These are phyloP conservation scores for Oreochromis niloticus DNA, from an alignment of 2,113 vertebrate genomes.

Conservation along the genomic window DNA sequence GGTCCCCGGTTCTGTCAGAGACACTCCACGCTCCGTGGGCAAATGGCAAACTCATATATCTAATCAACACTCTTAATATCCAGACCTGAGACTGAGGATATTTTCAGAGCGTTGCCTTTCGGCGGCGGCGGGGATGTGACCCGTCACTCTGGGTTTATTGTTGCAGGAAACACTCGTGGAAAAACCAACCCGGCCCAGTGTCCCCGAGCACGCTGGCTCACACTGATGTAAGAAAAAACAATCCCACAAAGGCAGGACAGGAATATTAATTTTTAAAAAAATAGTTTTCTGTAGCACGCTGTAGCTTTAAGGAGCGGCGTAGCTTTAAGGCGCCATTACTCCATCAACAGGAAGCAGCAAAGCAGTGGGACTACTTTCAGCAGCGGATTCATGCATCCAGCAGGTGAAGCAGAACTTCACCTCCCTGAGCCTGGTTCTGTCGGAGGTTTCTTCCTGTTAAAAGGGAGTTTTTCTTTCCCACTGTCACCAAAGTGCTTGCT, in stretches of 20 bases:
- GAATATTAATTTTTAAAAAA: neutral
- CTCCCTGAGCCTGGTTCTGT: neutral
- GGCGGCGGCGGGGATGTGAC: constrained; percentile 8
- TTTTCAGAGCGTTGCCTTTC: constrained; percentile 48
- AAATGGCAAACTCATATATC: constrained; percentile 79
- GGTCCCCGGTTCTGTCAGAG: constrained; percentile 84
- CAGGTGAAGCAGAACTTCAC: neutral
- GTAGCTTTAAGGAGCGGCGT: neutral
- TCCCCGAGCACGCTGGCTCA: neutral
- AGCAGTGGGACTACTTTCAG: neutral
- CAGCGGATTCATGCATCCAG: neutral
- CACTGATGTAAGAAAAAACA: neutral
- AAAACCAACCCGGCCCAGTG: neutral
- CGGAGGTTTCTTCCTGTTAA: neutral
- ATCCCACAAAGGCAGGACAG: neutral
- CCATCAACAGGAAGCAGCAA: neutral
- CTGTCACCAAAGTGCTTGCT: neutral
- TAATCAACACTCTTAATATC: constrained; percentile 78
- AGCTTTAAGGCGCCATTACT: neutral
- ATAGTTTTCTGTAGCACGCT: neutral
- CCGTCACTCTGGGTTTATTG: neutral
- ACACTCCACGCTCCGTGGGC: constrained; percentile 74
- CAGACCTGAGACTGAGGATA: constrained; percentile 68
- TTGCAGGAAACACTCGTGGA: neutral
- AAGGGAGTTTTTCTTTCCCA: neutral